A percentile compares a stretch with the other conserved stretches of the same genome.
Evolutionary conservation across 2,888 invertebrate genomes (phyloP).

Genomic region (Sarcophaga subvicina): DNA sequence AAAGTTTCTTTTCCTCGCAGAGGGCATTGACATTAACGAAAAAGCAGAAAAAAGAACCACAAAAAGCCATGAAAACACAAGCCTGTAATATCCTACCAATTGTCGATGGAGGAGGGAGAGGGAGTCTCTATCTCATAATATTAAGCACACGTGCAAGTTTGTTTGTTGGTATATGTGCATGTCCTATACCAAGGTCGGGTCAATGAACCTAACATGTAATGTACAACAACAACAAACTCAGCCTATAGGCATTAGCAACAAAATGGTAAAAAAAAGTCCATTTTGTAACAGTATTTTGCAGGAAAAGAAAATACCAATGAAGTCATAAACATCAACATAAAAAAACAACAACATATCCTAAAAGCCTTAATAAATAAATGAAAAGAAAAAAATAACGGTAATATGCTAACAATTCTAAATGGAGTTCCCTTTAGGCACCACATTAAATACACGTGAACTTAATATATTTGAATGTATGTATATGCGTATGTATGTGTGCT

Average conservation of each 20-base stretch:
- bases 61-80: conserved; percentile 27
- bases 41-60: background rate
- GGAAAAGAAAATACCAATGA: too few species aligned
- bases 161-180: conserved; percentile 1
- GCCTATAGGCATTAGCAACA: conserved; percentile 16
- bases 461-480: too few species aligned
- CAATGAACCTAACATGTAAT: conserved; percentile 76
- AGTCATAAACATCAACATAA: too few species aligned
- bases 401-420: too few species aligned
- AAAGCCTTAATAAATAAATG: too few species aligned
- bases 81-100: background rate
- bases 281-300: too few species aligned
- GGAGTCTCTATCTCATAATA: background rate
- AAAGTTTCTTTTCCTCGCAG: conserved; percentile 56
- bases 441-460: too few species aligned
- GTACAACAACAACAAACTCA: conserved; percentile 10
- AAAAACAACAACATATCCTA: too few species aligned
- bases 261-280: conserved; percentile 54
- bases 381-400: too few species aligned
- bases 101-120: background rate
- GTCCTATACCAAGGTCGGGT: conserved; percentile 79
- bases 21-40: background rate
- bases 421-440: too few species aligned
- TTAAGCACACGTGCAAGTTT: background rate
- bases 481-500: too few species aligned